Evolutionary conservation across 2,113 vertebrate species (phyloP).

Genomic region (Chaetodon auriga): DNA sequence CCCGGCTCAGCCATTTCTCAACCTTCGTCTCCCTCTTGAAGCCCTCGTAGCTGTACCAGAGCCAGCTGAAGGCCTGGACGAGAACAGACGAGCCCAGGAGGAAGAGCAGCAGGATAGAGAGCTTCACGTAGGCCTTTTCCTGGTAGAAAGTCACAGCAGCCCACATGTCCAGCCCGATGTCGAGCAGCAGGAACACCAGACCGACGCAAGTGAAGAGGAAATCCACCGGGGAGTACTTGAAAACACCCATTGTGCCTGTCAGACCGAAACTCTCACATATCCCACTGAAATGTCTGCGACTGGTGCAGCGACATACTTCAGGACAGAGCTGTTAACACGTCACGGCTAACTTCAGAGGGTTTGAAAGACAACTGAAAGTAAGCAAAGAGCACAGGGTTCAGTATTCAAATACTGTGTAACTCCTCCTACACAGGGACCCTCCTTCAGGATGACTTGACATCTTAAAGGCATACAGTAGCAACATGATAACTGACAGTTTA

Average conservation of each 20-base stretch:
- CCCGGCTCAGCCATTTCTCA: neutral
- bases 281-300: neutral
- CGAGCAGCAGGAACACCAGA: slow-evolving; percentile 38
- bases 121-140: slow-evolving; percentile 44
- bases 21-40: neutral
- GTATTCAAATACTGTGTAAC: neutral
- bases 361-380: slow-evolving; percentile 15
- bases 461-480: neutral
- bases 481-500: neutral
- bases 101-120: slow-evolving; percentile 66
- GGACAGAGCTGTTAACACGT: neutral
- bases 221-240: slow-evolving; percentile 16
- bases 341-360: accelerated
- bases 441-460: accelerated
- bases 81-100: slow-evolving; percentile 73
- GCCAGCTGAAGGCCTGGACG: slow-evolving; percentile 77
- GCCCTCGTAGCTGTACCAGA: slow-evolving; percentile 68
- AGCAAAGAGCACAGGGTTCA: neutral
- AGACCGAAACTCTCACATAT: neutral
- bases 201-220: slow-evolving; percentile 51
- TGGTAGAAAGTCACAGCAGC: slow-evolving; percentile 61
- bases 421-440: neutral
- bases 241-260: slow-evolving; percentile 27
- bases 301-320: neutral
- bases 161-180: slow-evolving; percentile 65